Percentiles rank a stretch among this genome's conserved stretches.
These are phyloP conservation scores for Tenualosa ilisha DNA, from an alignment of 2,797 vertebrate genomes.

Conservation along the genomic window DNA sequence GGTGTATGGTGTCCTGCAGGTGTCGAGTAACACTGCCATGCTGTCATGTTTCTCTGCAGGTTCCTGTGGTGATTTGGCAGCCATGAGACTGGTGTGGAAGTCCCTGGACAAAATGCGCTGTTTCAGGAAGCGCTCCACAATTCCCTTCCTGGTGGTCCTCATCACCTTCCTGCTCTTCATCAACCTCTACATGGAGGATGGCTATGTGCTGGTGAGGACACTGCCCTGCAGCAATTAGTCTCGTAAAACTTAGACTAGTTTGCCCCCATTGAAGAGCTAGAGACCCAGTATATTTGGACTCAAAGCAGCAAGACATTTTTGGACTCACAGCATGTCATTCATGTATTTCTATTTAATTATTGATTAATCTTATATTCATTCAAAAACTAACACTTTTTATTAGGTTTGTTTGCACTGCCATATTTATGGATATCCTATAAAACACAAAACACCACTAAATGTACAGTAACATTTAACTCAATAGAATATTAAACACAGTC, in stretches of 20 bases:
- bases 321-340: slow-evolving; percentile 61
- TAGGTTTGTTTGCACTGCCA: not conserved
- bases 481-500: too few relatives aligned
- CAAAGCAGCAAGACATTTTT: slow-evolving; percentile 52
- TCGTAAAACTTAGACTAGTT: not conserved
- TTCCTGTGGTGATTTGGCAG: slow-evolving; percentile 61
- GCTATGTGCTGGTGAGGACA: slow-evolving; percentile 89
- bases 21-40: not conserved
- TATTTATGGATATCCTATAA: not conserved
- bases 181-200: slow-evolving; percentile 96
- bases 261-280: not conserved
- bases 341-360: slow-evolving; percentile 71
- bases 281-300: slow-evolving; percentile 35
- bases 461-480: not conserved
- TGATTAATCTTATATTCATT: slow-evolving; percentile 49
- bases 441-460: not conserved
- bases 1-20: not conserved
- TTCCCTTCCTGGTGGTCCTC: slow-evolving; percentile 91
- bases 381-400: not conserved
- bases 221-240: slow-evolving; percentile 22
- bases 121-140: slow-evolving; percentile 91
- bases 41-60: slow-evolving; percentile 57
- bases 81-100: slow-evolving; percentile 82
- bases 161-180: slow-evolving; percentile 93
- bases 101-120: slow-evolving; percentile 97